Evolutionary conservation across 2,888 invertebrate species (phyloP), one percentile per base, ranked within the genome.

Genomic region (Trichacis sp.): DNA sequence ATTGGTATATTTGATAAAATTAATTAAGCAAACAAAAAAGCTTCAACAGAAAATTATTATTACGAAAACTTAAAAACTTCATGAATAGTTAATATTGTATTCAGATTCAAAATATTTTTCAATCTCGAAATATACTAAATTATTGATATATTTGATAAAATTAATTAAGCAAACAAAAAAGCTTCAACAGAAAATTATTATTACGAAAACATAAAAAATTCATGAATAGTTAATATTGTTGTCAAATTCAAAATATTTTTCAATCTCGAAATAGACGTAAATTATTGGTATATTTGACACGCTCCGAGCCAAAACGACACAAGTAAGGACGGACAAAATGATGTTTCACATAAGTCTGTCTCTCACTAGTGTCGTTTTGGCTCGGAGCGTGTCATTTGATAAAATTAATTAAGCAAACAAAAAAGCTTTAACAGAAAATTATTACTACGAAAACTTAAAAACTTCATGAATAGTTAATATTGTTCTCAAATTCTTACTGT

Each of bases 101-200:
- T 6, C 4, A 33, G 33, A 11, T 2, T 33, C 88, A 87, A 85
- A 91, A 91, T 91, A 69, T 86, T 88, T 79, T 88, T 90, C n/a
- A n/a, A n/a, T n/a, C n/a, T n/a, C n/a, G n/a, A n/a, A n/a, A n/a
- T n/a, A n/a, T n/a, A n/a, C n/a, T n/a, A n/a, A n/a, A n/a, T n/a
- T 3, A n/a, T n/a, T n/a, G n/a, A n/a, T n/a, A n/a, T n/a, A n/a
- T n/a, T n/a, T n/a, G 45, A 42, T 20, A 15, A 9, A 14, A 24
- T 52, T 45, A 14, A 48, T 36, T 6, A 3, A 50, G 12, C 12
- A 36, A 36, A 11, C 8, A 12, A 52, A 20, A 11, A 40, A 47
- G 11, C n/a, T 29, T 46, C 24, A 14, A 12, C 15, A 29, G 11
- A 36, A 1, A 40, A 40, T 15, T 12, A 38, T 38, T 38, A 5